These are phyloP conservation scores for Xylota segnis DNA, from an alignment of 2,888 invertebrate genomes.

Conservation along the genomic window DNA sequence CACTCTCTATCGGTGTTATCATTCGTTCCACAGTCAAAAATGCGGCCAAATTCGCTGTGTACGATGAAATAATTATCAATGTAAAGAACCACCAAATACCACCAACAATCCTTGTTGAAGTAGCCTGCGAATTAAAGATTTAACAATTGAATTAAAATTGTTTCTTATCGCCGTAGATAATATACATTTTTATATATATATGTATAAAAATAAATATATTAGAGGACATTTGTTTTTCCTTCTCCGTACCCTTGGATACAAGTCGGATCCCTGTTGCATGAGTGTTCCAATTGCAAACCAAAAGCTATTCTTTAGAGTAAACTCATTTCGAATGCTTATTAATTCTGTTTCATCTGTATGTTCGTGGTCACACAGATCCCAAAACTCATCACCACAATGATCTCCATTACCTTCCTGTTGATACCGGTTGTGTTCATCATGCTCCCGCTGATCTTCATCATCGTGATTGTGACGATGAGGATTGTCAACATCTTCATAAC, in stretches of 20 bases:
- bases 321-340: slow-evolving; percentile 89
- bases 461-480: slow-evolving; percentile 1
- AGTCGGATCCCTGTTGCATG: slow-evolving; percentile 96
- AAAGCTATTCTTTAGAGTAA: slow-evolving; percentile 94
- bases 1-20: slow-evolving; percentile 97
- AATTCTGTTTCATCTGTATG: slow-evolving; percentile 79
- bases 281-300: slow-evolving; percentile 99
- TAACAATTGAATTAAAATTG: background rate
- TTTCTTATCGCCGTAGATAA: background rate
- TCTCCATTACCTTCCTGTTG: slow-evolving; percentile 15
- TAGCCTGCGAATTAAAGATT: slow-evolving; percentile 86
- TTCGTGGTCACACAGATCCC: slow-evolving; percentile 66
- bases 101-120: slow-evolving; percentile 97
- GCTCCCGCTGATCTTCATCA: slow-evolving; percentile 1
- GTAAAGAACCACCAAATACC: slow-evolving; percentile 99
- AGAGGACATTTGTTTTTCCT: background rate
- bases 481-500: slow-evolving; percentile 10
- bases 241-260: slow-evolving; percentile 93
- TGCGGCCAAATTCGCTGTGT: slow-evolving; percentile 97
- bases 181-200: too few species aligned
- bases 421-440: background rate
- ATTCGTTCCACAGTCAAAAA: slow-evolving; percentile 98
- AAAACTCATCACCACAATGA: slow-evolving; percentile 31
- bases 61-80: slow-evolving; percentile 98
- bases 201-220: background rate